Percentiles rank a stretch among this genome's conserved stretches.
These are phyloP conservation scores for Operophtera brumata DNA, from an alignment of 2,888 invertebrate genomes.

Conservation along the genomic window DNA sequence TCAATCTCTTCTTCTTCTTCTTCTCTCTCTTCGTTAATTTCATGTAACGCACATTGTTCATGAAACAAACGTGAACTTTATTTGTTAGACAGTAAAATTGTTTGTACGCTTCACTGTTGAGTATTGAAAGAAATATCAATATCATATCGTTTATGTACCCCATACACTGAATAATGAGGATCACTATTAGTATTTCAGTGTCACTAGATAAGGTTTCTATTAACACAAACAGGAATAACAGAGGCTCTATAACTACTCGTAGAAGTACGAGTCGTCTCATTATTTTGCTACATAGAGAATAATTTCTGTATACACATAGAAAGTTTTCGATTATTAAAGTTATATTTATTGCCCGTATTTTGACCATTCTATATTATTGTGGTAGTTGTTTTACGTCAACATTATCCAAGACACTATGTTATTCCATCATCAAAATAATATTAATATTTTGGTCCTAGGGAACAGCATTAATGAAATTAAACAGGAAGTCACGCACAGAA, in stretches of 20 bases:
- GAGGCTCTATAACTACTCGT: background rate
- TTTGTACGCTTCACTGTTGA: background rate
- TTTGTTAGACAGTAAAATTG: background rate
- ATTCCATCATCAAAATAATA: background rate
- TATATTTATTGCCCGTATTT: background rate
- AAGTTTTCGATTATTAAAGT: background rate
- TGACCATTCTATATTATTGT: background rate
- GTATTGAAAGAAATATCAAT: background rate
- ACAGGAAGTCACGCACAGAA: conserved; percentile 14
- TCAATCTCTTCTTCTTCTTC: no score
- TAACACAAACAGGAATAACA: background rate
- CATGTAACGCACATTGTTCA: background rate
- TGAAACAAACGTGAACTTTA: background rate
- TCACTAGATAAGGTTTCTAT: background rate
- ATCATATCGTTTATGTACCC: background rate
- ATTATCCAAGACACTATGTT: background rate
- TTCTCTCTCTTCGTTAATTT: background rate
- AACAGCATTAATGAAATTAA: conserved; percentile 15
- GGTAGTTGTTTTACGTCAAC: background rate
- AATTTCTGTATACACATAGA: background rate
- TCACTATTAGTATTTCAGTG: background rate
- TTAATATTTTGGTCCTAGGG: background rate
- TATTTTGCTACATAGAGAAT: background rate
- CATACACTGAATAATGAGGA: background rate
- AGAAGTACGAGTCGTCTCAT: background rate